Base-by-base conservation (phyloP, 53 echinoderm and acorn worm species). In the Henricia sp. region DNA sequence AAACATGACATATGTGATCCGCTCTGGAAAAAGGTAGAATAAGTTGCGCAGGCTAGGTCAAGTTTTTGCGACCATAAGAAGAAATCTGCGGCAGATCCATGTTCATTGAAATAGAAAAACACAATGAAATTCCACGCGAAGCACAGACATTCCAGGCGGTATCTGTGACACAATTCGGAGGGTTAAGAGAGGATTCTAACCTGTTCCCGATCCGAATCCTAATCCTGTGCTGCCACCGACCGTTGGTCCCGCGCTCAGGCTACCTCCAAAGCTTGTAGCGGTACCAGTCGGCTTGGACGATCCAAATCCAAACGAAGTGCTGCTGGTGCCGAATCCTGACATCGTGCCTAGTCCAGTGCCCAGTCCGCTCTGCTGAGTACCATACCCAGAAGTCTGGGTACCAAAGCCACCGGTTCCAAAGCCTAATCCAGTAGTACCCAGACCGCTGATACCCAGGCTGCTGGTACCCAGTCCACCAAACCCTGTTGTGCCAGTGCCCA, bases 191-290 rank as follows among this genome's bases (percentile, higher is more conserved):
- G 17, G 39, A 37, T 12, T 68, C 43, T 89, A 78, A n/a, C 84
- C 76, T 82, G 83, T 52, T 40, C 86, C 77, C 3, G 68, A 33
- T 13, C 92, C 92, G 40, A 91, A 91, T 35, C 95, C 89, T 52
- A 96, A 92, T 12, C 91, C 86, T 39, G 85, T 72, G 52, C 66
- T 68, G 19, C 87, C 58, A 6, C 93, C 93, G 35, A 91, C 42
- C 10, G 86, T 91, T 6, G 97, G 92, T 51, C 97, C 97, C 9
- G 97, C 97, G 76, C 97, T 96, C n/a, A 96, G 48, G 53, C 97
- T 96, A 25, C 97, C 97, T 25, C 93, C 89, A 88, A 91, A 89
- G 73, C 74, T 78, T 13, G 93, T 52, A 10, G 88, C 55, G 24
- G 91, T 80, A 17, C 83, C 71, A 8, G 91, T 71, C 4, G 90